phyloP scores from a whole-genome alignment of 2,797 vertebrate species.

The Xenopus petersii region DNA sequence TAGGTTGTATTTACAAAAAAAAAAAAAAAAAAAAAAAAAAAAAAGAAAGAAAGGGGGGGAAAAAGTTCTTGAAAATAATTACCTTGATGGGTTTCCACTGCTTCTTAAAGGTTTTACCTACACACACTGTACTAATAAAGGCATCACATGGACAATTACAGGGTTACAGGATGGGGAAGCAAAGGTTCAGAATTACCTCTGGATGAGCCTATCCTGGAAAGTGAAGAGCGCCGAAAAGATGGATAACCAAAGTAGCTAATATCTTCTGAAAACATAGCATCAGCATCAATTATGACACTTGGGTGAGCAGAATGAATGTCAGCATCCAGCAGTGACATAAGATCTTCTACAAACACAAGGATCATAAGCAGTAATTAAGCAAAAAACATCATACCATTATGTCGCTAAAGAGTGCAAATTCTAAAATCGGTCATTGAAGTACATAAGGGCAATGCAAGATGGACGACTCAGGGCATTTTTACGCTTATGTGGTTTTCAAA shows the following conservation, averaged over 20 bases:
- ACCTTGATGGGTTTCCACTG: background rate
- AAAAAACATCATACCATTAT: conserved; percentile 35
- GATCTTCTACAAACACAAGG: conserved; percentile 85
- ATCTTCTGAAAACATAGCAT: conserved; percentile 99
- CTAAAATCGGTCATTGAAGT: background rate
- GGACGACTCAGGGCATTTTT: no score
- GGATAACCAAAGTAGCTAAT: conserved; percentile 99
- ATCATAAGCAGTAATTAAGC: conserved; percentile 62
- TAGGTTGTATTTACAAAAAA: no score
- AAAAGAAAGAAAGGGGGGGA: no score
- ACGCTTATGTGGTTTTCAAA: no score
- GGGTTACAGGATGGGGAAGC: background rate
- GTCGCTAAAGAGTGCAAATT: background rate
- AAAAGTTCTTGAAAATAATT: background rate
- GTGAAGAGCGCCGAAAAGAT: conserved; percentile 95
- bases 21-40: no score
- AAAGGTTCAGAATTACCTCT: conserved; percentile 88
- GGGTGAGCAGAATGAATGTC: conserved; percentile 99
- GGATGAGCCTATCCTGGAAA: conserved; percentile 97
- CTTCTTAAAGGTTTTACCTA: background rate
- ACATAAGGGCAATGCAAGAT: no score
- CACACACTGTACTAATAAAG: background rate
- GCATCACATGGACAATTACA: background rate
- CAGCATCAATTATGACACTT: conserved; percentile 98
- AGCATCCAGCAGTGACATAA: conserved; percentile 98